Conservation (phyloP, 2,888 invertebrate genomes). For the Cephonodes hylas region DNA sequence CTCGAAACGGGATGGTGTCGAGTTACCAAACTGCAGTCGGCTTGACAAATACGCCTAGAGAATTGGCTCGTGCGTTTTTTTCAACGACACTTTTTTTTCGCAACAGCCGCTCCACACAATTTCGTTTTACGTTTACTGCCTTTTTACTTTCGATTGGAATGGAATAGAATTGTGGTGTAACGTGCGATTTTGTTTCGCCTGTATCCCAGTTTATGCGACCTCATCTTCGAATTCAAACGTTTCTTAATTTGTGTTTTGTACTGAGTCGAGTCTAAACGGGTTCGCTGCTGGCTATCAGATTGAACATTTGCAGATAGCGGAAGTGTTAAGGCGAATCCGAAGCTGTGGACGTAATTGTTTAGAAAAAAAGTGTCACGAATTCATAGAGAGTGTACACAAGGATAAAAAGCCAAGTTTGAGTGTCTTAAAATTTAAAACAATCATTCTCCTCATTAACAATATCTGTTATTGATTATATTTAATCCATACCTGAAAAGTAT, state of each 20-base stretch:
- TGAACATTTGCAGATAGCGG: background rate
- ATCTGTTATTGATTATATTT: no score
- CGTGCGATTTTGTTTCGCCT: background rate
- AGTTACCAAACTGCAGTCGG: conserved; percentile 23
- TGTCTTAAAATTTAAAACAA: no score
- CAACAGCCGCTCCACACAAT: background rate
- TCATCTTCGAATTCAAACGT: background rate
- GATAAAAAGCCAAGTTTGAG: no score
- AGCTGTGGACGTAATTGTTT: no score
- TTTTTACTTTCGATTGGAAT: conserved; percentile 1
- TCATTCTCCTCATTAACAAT: no score
- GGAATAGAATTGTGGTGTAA: background rate
- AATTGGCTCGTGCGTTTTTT: conserved; percentile 1
- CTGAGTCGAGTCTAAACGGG: background rate
- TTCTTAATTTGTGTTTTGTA: background rate
- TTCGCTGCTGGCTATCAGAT: background rate
- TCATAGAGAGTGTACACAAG: no score
- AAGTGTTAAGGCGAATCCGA: no score
- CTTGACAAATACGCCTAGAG: conserved; percentile 29
- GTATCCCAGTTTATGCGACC: background rate
- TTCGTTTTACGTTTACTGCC: conserved; percentile 1
- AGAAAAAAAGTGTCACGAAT: no score
- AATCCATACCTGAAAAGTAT: no score
- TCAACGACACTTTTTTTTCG: background rate
- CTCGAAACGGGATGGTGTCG: conserved; percentile 22